Base-by-base conservation (phyloP, 1,140 invertebrate genomes). In the Lucilia sericata region DNA sequence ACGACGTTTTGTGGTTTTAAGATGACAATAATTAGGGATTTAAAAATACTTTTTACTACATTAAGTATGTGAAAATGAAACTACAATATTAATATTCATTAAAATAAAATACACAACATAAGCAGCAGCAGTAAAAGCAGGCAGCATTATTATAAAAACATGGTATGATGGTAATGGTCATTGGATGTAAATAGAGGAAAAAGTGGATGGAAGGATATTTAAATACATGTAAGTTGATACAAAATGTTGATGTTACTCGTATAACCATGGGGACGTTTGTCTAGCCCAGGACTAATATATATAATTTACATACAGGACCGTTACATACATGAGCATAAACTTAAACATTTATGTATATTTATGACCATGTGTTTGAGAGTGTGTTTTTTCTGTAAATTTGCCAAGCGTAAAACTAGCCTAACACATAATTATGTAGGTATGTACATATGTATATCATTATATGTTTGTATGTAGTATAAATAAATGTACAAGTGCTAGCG, bases 21-120 rank as follows among this genome's bases (percentile, higher is more conserved):
- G 55, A 60, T 60, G 55, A n/a, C n/a, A 60, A 60, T 60, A 60
- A 60, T 60, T 60, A n/a, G 5, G 17, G 14, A 17, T 60, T 60
- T 60, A n/a, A 60, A 55, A 60, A 17, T 60, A n/a, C 55, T 60
- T 60, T 60, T 60, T 60, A 60, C 55, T n/a, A 60, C 55, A 60
- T 60, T 17, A 42, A 60, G 55, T n/a, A 17, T 60, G 55, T 60
- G n/a, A 60, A 60, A 60, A n/a, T 60, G 14, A 60, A 60, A 60
- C 55, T n/a, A 60, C 55, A 60, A 60, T 60, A 60, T 60, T 60
- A 17, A 60, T 60, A 60, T 60, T 60, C 55, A 60, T 60, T 60
- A 60, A 60, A 60, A 60, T 60, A 60, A 60, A 60, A 60, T 60
- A n/a, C 55, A 17, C 42, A 42, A 42, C 51, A 60, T 55, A 55